Percentiles rank a stretch among this genome's conserved stretches.
These are phyloP conservation scores for Trematomus bernacchii DNA, from an alignment of 2,797 vertebrate species.

Conservation along the genomic window DNA sequence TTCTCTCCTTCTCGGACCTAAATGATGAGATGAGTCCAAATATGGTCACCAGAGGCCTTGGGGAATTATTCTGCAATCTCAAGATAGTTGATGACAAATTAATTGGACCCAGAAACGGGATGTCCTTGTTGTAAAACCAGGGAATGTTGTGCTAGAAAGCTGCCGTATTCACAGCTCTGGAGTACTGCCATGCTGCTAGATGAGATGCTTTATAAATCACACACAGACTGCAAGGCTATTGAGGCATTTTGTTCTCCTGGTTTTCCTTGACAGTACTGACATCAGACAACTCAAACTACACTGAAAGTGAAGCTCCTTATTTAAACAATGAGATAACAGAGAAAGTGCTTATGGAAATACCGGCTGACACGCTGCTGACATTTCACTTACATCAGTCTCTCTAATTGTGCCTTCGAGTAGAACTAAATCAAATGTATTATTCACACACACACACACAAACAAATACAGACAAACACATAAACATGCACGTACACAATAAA, in stretches of 20 bases:
- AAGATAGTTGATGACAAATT: slow-evolving; percentile 25
- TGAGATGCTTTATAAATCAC: neutral
- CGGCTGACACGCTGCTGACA: slow-evolving; percentile 26
- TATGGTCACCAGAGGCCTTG: slow-evolving; percentile 20
- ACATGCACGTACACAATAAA: neutral
- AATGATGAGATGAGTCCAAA: slow-evolving; percentile 34
- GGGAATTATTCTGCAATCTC: slow-evolving; percentile 8
- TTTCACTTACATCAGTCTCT: slow-evolving; percentile 46
- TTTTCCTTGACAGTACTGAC: slow-evolving; percentile 22
- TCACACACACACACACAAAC: slow-evolving; percentile 14
- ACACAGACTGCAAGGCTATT: neutral
- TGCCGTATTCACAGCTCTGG: neutral
- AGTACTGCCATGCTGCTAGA: neutral
- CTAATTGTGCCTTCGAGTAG: slow-evolving; percentile 40
- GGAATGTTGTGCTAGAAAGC: neutral
- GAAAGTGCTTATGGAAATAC: slow-evolving; percentile 29
- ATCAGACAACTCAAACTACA: slow-evolving; percentile 16
- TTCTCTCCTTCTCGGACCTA: slow-evolving; percentile 15
- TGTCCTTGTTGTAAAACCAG: slow-evolving; percentile 18
- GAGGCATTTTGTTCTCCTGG: slow-evolving; percentile 4
- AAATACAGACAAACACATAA: neutral
- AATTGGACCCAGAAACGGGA: slow-evolving; percentile 25
- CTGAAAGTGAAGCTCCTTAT: slow-evolving; percentile 14
- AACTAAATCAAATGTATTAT: slow-evolving; percentile 14
- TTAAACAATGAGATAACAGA: slow-evolving; percentile 28